phyloP scores from a whole-genome alignment of 1,140 invertebrate genomes.

The Drosophila ohnishii region DNA sequence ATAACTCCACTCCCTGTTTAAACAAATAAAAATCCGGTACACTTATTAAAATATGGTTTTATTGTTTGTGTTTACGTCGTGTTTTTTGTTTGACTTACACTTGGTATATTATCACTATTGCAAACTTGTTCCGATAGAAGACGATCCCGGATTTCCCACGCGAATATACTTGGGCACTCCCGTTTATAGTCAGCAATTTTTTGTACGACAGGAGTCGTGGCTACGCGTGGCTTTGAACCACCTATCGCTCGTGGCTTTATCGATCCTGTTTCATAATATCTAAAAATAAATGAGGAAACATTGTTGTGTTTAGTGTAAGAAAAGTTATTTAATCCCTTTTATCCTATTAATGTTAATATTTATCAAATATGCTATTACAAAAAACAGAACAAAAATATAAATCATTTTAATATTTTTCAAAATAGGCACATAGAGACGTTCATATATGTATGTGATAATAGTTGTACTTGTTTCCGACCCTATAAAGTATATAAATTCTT shows the following conservation, averaged over 20 bases:
- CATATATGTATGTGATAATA: too few species aligned
- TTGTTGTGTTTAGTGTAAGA: not conserved
- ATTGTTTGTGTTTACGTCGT: not conserved
- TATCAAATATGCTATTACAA: too few species aligned
- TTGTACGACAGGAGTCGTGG: constrained; percentile 95
- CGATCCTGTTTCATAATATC: constrained; percentile 99
- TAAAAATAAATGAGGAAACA: constrained; percentile 83
- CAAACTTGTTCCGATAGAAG: constrained; percentile 98
- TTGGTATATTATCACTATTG: constrained; percentile 99
- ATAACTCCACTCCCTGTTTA: too few species aligned
- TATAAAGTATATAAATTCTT: too few species aligned
- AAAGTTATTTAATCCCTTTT: not conserved
- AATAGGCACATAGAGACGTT: too few species aligned
- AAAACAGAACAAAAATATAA: too few species aligned
- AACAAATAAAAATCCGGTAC: not conserved
- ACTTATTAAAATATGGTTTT: not conserved
- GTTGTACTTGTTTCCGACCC: too few species aligned
- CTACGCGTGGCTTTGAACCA: constrained; percentile 97
- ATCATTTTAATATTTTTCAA: too few species aligned
- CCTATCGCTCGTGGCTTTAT: constrained; percentile 98
- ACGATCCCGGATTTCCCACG: constrained; percentile 98
- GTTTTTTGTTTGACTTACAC: constrained; percentile 90
- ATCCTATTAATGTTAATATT: too few species aligned
- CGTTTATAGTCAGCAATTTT: constrained; percentile 98
- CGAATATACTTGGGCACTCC: constrained; percentile 98